Percentiles rank a stretch among this genome's conserved stretches.
Evolutionary conservation across 1,140 invertebrate species (phyloP).

Genomic region (Cydia splendana): DNA sequence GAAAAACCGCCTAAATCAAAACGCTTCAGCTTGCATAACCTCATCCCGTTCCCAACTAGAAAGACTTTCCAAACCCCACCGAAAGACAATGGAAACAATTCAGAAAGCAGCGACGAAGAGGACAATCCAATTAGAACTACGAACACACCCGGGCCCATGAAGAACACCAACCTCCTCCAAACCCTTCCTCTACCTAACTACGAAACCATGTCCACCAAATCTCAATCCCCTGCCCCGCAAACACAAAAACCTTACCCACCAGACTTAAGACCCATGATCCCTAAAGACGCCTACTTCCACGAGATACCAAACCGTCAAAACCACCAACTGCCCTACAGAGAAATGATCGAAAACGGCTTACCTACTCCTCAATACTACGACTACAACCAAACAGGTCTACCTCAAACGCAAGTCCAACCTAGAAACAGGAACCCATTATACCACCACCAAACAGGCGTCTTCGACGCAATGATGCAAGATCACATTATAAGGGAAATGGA

Average conservation of each 20-base stretch:
- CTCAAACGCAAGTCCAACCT: slow-evolving; percentile 56
- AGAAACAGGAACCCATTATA: slow-evolving; percentile 74
- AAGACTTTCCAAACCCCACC: slow-evolving; percentile 75
- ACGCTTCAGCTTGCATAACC: slow-evolving; percentile 77
- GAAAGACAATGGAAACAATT: slow-evolving; percentile 76
- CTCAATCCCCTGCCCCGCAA: slow-evolving; percentile 73
- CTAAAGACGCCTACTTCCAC: slow-evolving; percentile 82
- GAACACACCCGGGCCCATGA: slow-evolving; percentile 79
- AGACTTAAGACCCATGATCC: slow-evolving; percentile 70
- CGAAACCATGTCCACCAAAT: slow-evolving; percentile 78
- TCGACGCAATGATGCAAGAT: slow-evolving; percentile 79
- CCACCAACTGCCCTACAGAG: slow-evolving; percentile 65
- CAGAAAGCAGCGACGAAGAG: slow-evolving; percentile 82
- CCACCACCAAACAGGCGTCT: slow-evolving; percentile 72
- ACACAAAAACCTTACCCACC: slow-evolving; percentile 50
- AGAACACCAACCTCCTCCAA: slow-evolving; percentile 78
- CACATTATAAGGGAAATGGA: slow-evolving; percentile 76
- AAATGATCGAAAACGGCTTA: slow-evolving; percentile 57
- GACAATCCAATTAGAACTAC: slow-evolving; percentile 77
- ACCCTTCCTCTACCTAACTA: slow-evolving; percentile 78
- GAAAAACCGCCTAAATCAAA: slow-evolving; percentile 77
- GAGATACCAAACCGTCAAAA: slow-evolving; percentile 78
- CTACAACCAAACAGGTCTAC: slow-evolving; percentile 62
- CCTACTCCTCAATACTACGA: slow-evolving; percentile 58
- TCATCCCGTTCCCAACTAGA: slow-evolving; percentile 77